Percentiles rank a stretch among this genome's conserved stretches.
These are phyloP conservation scores for Nemopilema nomurai DNA, from an alignment of 30 jellyfish, hydroid and myxozoan species.

Conservation along the genomic window DNA sequence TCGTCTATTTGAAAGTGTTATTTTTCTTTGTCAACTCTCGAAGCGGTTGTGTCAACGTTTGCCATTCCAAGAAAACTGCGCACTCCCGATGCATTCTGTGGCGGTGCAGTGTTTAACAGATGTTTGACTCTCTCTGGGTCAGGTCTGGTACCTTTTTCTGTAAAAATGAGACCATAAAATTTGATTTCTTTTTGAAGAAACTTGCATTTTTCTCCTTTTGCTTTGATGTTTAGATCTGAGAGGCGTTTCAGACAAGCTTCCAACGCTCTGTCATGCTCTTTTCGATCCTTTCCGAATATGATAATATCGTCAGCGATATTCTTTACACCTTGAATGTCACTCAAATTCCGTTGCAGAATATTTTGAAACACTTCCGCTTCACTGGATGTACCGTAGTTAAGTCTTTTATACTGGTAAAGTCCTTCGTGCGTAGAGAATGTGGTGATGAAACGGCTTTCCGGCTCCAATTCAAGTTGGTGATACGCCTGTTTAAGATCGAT, in stretches of 20 bases:
- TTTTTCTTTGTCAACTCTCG: slow-evolving; percentile 50
- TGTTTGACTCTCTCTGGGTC: slow-evolving; percentile 53
- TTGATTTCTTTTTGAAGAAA: slow-evolving; percentile 54
- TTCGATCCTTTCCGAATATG: slow-evolving; percentile 3
- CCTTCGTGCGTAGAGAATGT: slow-evolving; percentile 64
- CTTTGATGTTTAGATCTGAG: slow-evolving; percentile 35
- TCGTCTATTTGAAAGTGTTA: slow-evolving; percentile 29
- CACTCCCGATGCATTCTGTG: slow-evolving; percentile 49
- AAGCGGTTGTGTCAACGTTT: slow-evolving; percentile 49
- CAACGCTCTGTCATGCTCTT: slow-evolving; percentile 29
- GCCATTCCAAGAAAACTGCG: slow-evolving; percentile 63
- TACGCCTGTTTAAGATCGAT: slow-evolving; percentile 53
- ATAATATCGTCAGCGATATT: slow-evolving; percentile 70
- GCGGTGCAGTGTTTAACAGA: slow-evolving; percentile 39
- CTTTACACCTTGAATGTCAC: slow-evolving; percentile 37
- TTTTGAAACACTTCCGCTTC: slow-evolving; percentile 58
- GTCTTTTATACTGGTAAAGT: slow-evolving; percentile 31
- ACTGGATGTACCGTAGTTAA: slow-evolving; percentile 42
- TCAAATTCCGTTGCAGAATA: slow-evolving; percentile 20
- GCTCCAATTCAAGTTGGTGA: slow-evolving; percentile 54
- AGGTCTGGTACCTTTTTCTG: slow-evolving; percentile 56
- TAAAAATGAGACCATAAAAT: slow-evolving; percentile 45
- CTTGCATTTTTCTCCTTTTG: slow-evolving; percentile 44
- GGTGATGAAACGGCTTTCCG: slow-evolving; percentile 51
- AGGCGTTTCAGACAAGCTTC: slow-evolving; percentile 13